Percentiles rank a stretch among this genome's conserved stretches.
These are phyloP conservation scores for Pterocles gutturalis DNA, from an alignment of 2,113 vertebrate genomes.

Conservation along the genomic window DNA sequence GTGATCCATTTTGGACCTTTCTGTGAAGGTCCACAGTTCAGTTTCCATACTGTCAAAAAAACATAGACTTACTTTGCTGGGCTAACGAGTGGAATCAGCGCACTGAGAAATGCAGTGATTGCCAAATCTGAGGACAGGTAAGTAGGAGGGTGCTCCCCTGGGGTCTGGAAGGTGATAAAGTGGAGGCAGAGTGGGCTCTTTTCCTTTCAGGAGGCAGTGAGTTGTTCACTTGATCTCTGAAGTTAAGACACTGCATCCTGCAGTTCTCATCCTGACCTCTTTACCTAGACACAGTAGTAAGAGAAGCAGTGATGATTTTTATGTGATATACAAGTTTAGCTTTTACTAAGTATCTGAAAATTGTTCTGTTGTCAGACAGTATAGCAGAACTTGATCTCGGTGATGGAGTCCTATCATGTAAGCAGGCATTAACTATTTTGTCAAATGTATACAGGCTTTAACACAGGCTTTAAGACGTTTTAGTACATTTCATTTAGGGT, in stretches of 20 bases:
- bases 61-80: not conserved
- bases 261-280: not conserved
- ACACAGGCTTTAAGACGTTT: not conserved
- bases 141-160: not conserved
- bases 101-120: not conserved
- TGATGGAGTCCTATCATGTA: constrained; percentile 1
- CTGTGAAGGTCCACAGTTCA: not conserved
- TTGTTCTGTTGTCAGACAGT: constrained; percentile 16
- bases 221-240: not conserved
- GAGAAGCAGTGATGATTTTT: not conserved
- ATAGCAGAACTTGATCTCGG: not conserved
- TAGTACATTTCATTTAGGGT: not conserved
- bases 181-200: not conserved
- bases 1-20: not conserved
- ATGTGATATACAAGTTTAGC: not conserved
- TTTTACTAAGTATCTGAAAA: not conserved
- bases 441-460: not conserved
- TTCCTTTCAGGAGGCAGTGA: not conserved
- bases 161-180: not conserved
- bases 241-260: not conserved
- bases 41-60: not conserved
- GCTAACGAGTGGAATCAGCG: not conserved
- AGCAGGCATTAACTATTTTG: not conserved
- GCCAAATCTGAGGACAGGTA: not conserved
- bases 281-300: not conserved